Conservation (phyloP, 2,888 invertebrate genomes). For the Drosophila lutescens region DNA sequence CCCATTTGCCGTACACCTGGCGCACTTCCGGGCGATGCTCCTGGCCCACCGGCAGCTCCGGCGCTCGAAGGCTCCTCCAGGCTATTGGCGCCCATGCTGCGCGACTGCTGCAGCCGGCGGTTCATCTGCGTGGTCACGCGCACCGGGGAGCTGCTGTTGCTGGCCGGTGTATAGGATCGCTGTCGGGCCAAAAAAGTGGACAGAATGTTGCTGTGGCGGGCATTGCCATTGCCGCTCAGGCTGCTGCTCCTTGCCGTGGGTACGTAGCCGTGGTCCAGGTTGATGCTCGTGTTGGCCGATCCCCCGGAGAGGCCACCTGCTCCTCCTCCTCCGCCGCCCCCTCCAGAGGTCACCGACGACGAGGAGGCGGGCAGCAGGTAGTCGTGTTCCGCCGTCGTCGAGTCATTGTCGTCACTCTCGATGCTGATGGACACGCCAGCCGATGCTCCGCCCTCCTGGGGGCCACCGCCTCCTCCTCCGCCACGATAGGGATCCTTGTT, state of each 20-base stretch:
- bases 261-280: conserved; percentile 56
- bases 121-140: conserved; percentile 57
- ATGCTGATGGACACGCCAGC: conserved; percentile 56
- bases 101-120: conserved; percentile 58
- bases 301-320: conserved; percentile 9
- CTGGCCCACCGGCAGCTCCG: conserved; percentile 4
- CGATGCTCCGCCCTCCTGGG: conserved; percentile 29
- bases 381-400: conserved; percentile 71
- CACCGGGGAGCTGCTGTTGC: conserved; percentile 48
- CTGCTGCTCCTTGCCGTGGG: conserved; percentile 38
- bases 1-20: conserved; percentile 51
- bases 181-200: conserved; percentile 57
- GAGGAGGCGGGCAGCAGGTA: conserved; percentile 61
- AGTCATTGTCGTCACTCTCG: conserved; percentile 70
- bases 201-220: conserved; percentile 61
- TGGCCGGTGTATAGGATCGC: conserved; percentile 62
- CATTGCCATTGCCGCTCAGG: conserved; percentile 20
- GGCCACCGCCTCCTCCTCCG: conserved; percentile 43
- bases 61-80: conserved; percentile 45
- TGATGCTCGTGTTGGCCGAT: conserved; percentile 57
- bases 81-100: conserved; percentile 47
- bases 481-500: conserved; percentile 61
- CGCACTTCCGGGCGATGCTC: conserved; percentile 23
- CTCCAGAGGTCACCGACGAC: conserved; percentile 45
- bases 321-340: conserved; percentile 17